Percentiles rank a stretch among this genome's conserved stretches.
Conservation (phyloP, 1,140 invertebrate species). For the Zaprionus kolodkinae region DNA sequence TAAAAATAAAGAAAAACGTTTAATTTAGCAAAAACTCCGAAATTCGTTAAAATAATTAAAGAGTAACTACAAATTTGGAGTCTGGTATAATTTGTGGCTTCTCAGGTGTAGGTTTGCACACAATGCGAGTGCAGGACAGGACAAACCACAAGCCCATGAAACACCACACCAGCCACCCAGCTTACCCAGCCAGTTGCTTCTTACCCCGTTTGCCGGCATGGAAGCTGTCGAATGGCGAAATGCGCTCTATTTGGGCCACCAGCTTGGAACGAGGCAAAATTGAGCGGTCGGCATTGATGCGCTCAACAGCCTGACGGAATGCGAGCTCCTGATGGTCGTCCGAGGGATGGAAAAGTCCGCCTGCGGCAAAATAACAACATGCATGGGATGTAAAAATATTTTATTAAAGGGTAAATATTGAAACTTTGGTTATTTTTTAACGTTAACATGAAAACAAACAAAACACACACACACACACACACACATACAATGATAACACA, state of each 20-base stretch:
- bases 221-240: slow-evolving; percentile 95
- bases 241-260: slow-evolving; percentile 93
- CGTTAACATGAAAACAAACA: not conserved
- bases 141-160: not conserved
- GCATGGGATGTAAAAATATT: slow-evolving; percentile 9
- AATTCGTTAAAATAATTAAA: no score
- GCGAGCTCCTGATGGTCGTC: slow-evolving; percentile 90
- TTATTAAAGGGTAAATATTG: slow-evolving; percentile 21
- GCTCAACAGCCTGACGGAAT: slow-evolving; percentile 95
- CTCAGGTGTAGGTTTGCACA: not conserved
- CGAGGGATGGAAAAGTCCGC: slow-evolving; percentile 93
- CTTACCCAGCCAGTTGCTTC: slow-evolving; percentile 60
- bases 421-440: not conserved
- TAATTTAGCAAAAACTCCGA: no score
- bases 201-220: slow-evolving; percentile 95
- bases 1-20: no score
- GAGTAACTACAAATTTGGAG: no score
- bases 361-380: slow-evolving; percentile 84
- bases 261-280: slow-evolving; percentile 93
- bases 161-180: not conserved
- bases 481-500: slow-evolving; percentile 22
- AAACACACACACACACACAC: slow-evolving; percentile 52
- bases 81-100: no score
- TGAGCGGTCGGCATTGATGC: slow-evolving; percentile 92
- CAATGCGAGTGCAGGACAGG: not conserved